A percentile compares a stretch with the other conserved stretches of the same genome.
Evolutionary conservation across 2,797 vertebrate species (phyloP).

Genomic region (Hephaestus fuliginosus): DNA sequence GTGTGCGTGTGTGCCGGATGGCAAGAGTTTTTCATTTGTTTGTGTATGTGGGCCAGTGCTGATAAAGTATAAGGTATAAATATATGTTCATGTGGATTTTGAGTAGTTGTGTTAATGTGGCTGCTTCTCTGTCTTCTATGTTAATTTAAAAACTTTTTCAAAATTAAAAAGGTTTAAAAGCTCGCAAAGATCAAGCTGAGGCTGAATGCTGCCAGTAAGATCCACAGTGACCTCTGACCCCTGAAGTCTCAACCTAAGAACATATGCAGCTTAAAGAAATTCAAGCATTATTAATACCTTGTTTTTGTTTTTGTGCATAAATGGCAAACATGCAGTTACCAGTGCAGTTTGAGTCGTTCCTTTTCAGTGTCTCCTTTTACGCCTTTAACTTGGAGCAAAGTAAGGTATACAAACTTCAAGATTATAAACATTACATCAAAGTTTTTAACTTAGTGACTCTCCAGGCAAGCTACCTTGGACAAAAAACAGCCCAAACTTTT

Average conservation of each 20-base stretch:
- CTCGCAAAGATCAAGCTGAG: conserved; percentile 24
- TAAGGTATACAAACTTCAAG: conserved; percentile 27
- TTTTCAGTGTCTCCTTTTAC: conserved; percentile 46
- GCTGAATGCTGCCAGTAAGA: background rate
- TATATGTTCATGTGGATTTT: conserved; percentile 1
- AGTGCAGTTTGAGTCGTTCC: conserved; percentile 8
- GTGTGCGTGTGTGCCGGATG: conserved; percentile 8
- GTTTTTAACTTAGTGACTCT: conserved; percentile 37
- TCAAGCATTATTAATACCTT: conserved; percentile 17
- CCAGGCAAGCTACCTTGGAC: conserved; percentile 21
- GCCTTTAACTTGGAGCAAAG: conserved; percentile 52
- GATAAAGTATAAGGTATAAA: background rate
- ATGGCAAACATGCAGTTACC: conserved; percentile 28
- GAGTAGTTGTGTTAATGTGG: conserved; percentile 11
- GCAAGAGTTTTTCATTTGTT: background rate
- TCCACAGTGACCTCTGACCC: conserved; percentile 1
- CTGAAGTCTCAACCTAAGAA: background rate
- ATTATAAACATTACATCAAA: conserved; percentile 40
- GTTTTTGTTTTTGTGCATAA: conserved; percentile 51
- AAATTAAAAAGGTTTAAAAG: background rate
- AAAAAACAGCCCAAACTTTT: conserved; percentile 16
- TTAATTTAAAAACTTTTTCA: background rate
- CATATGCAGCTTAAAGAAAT: background rate
- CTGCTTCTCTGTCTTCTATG: conserved; percentile 21
- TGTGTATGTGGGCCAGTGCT: background rate